Conservation (phyloP, 2,888 invertebrate species). For the Nomada hirtipes region DNA sequence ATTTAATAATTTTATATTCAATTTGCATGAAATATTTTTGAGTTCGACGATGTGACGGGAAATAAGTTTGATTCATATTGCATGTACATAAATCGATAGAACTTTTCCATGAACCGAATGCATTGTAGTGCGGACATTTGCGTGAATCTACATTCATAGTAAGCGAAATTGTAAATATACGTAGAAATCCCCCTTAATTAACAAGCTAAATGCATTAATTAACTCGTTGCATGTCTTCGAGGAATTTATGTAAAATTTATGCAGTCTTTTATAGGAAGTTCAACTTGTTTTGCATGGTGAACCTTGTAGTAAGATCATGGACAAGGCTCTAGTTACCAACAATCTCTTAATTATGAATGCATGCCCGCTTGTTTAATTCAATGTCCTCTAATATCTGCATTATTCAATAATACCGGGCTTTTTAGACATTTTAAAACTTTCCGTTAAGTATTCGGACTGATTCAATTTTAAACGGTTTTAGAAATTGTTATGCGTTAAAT, state of each 20-base stretch:
- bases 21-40: background rate
- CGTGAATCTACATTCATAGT: background rate
- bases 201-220: conserved; percentile 19
- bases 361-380: conserved; percentile 16
- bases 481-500: too few relatives aligned
- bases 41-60: too few relatives aligned
- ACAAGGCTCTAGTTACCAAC: conserved; percentile 43
- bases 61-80: too few relatives aligned
- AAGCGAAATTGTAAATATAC: background rate
- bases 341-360: conserved; percentile 51
- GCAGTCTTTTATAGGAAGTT: conserved; percentile 36
- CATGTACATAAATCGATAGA: background rate
- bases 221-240: conserved; percentile 13
- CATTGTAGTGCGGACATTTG: background rate
- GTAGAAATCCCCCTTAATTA: background rate
- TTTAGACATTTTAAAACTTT: background rate
- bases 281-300: conserved; percentile 9
- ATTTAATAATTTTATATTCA: background rate
- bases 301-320: conserved; percentile 52
- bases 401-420: background rate
- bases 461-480: background rate
- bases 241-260: conserved; percentile 36
- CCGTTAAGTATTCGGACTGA: background rate
- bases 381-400: conserved; percentile 7
- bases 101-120: background rate